Evolutionary conservation across 1,140 invertebrate species (phyloP), one percentile per base, ranked within the genome.

Genomic region (Cyclina sinensis): DNA sequence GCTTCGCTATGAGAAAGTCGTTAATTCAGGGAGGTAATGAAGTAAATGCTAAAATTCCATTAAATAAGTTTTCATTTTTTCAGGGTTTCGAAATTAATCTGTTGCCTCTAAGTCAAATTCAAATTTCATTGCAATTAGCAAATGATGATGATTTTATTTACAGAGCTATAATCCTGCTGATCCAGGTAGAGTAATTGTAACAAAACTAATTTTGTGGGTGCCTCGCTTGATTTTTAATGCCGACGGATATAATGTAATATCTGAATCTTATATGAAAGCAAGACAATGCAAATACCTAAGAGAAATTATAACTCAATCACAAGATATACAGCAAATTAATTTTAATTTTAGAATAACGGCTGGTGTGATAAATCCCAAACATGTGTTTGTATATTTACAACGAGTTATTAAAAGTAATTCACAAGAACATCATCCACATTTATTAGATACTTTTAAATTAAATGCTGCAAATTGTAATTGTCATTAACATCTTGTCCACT

Each of bases 31-130:
- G 18, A 5, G 24, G 32, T 2, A 65, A 65, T 30, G 62, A 5
- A 30, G 7, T 65, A 65, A 65, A 65, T 65, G 62, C 62, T 7
- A 65, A 65, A 65, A 65, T 54, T n/a, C 51, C 51, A 18, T 54
- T 54, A 54, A 54, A 32, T 65, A 65, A n/a, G 30, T 9, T 65
- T 30, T 65, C n/a, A 30, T 65, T 65, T 3, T 65, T 35, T 65
- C 32, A 35, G 62, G 62, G 62, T 65, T 65, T 65, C 4, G 62
- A 65, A 65, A 65, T 1, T 65, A 65, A 65, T 16, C 5, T 30
- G 5, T 18, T 65, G 30, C 62, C 21, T 9, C 62, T 18, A 30
- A 30, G 51, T 18, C 51, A 54, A 54, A 54, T 54, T n/a, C 51
- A 54, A 54, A 54, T 54, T 18, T 12, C 51, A 54, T 18, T 54